These are phyloP conservation scores for Epinephelus moara DNA, from an alignment of 2,113 vertebrate species.

Conservation along the genomic window DNA sequence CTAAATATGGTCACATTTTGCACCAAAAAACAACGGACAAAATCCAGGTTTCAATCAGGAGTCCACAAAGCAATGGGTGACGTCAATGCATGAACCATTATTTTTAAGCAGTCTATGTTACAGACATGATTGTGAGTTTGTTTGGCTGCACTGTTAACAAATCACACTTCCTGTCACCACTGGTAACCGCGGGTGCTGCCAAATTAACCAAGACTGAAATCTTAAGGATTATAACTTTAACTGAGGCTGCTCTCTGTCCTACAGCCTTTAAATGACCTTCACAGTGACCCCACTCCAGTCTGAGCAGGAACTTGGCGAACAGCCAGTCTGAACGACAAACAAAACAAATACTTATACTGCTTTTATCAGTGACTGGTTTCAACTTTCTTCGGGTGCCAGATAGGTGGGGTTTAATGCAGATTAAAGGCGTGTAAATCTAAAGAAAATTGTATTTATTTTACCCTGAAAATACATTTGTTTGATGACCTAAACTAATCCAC, in stretches of 20 bases:
- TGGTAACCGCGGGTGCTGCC: neutral
- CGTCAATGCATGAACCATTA: no score
- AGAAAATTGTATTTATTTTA: neutral
- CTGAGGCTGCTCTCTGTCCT: neutral
- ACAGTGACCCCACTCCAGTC: neutral
- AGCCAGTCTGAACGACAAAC: neutral
- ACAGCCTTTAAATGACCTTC: slow-evolving; percentile 8
- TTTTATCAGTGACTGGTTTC: neutral
- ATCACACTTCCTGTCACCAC: neutral
- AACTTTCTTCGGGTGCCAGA: neutral
- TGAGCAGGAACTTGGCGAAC: neutral
- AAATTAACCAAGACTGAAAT: slow-evolving; percentile 12
- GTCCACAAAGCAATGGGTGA: no score
- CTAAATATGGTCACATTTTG: no score
- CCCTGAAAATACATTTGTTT: neutral
- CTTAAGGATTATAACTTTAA: slow-evolving; percentile 32
- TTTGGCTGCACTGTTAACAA: neutral
- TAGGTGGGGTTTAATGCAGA: neutral
- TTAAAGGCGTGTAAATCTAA: neutral
- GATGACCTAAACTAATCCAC: neutral
- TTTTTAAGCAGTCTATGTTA: no score
- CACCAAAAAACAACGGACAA: no score
- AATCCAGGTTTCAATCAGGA: no score
- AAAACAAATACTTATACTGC: neutral
- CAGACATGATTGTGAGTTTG: neutral